These are phyloP conservation scores for Diadema setosum DNA, from an alignment of 35 echinoderm and acorn worm species.

Conservation along the genomic window DNA sequence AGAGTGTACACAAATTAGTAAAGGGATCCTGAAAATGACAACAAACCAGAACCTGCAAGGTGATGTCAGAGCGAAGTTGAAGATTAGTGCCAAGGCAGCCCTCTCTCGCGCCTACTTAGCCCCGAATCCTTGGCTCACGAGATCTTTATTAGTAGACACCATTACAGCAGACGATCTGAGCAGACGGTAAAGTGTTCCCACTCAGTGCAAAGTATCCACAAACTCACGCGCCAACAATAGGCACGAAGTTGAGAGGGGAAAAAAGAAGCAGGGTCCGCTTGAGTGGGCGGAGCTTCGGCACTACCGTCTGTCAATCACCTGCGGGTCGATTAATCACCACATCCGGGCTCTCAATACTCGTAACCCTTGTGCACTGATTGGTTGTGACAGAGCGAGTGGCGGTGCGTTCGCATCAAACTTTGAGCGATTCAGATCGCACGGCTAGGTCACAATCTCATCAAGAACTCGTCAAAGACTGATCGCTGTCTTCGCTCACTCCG, in stretches of 20 bases:
- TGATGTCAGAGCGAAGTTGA: not conserved
- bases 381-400: not conserved
- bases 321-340: constrained; percentile 9
- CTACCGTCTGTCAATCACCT: constrained; percentile 24
- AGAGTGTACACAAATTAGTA: too few relatives aligned
- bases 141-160: not conserved
- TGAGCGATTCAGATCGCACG: not conserved
- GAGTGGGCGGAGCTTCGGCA: not conserved
- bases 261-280: not conserved
- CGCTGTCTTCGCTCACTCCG: too few relatives aligned
- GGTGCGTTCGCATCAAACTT: not conserved
- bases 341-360: constrained; percentile 2
- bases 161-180: not conserved
- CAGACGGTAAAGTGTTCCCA: not conserved
- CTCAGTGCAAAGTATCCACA: not conserved
- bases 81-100: not conserved
- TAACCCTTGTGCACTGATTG: constrained; percentile 6
- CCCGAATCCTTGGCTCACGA: too few relatives aligned
- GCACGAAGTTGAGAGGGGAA: not conserved
- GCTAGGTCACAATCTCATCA: too few relatives aligned
- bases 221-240: not conserved
- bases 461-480: too few relatives aligned
- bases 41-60: too few relatives aligned
- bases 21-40: too few relatives aligned
- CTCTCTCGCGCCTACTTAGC: too few relatives aligned